Base-by-base conservation (phyloP, 2,113 vertebrate species). In the Muscicapa adusta region DNA sequence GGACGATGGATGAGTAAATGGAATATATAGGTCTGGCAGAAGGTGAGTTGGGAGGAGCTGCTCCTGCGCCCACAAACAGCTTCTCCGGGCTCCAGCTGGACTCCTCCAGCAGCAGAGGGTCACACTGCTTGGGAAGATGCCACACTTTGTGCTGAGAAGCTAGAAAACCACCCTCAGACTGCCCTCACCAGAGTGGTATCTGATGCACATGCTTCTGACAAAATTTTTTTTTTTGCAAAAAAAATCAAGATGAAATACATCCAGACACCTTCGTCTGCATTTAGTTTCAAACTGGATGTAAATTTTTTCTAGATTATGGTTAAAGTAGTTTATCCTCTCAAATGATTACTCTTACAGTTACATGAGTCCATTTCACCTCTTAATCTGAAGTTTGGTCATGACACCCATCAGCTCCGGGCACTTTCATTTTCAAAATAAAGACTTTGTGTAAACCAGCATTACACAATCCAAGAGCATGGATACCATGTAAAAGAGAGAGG, bases 361-460 rank as follows among this genome's bases (percentile, higher is more conserved):
- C 63, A 62, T 29, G 5, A 65, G 16, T 7, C 14, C 22, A 25
- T 6, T 75, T 75, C 18, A 75, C 5, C 22, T 31, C 67, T 79
- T 62, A 10, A 25, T 31, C 20, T 38, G 40, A 88, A 88, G 40
- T 51, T 28, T 0, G 0, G 13, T 72, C 83, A 24, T 58, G 40
- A 61, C 0, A 1, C 1, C 1, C 25, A 9, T 45, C 38, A 53
- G 33, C 22, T 83, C 33, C 1, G 0, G 54, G 15, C 3, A 4
- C 19, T 42, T 76, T 40, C 22, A 53, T 68, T 90, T 91, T 54
- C 75, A 85, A 85, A 82, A 42, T 5, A 51, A 62, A 68, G 6
- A 33, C 29, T 48, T 78, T 58, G 6, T 65, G 57, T 22, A 65
- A 93, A 72, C 20, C 10, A 48, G 40, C 24, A 28, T 80, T 51